A percentile compares a stretch with the other conserved stretches of the same genome.
These are phyloP conservation scores for Decapterus maruadsi DNA, from an alignment of 2,797 vertebrate genomes.

Conservation along the genomic window DNA sequence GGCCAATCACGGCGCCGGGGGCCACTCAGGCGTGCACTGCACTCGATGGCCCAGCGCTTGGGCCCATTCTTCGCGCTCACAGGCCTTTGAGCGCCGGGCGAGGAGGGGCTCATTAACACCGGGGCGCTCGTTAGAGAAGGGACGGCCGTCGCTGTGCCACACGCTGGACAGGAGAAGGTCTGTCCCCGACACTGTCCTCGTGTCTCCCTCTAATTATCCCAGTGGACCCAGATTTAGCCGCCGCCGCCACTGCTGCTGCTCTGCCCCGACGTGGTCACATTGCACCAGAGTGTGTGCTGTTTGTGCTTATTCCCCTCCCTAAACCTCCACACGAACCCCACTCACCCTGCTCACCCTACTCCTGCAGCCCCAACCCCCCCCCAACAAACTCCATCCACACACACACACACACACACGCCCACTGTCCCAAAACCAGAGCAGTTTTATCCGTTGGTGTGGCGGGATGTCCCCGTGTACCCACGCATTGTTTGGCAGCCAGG, in stretches of 20 bases:
- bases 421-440: conserved; percentile 73
- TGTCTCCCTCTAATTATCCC: conserved; percentile 93
- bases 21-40: conserved; percentile 88
- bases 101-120: conserved; percentile 81
- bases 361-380: neutral
- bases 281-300: conserved; percentile 83
- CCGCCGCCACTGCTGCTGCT: conserved; percentile 66
- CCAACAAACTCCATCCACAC: neutral
- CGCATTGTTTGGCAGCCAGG: conserved; percentile 93
- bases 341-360: conserved; percentile 37
- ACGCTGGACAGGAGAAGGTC: conserved; percentile 91
- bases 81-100: conserved; percentile 89
- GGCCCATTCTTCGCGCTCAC: conserved; percentile 92
- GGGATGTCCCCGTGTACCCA: conserved; percentile 92
- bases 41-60: conserved; percentile 87
- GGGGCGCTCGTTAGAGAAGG: conserved; percentile 76
- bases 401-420: conserved; percentile 36
- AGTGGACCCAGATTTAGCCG: conserved; percentile 69
- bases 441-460: conserved; percentile 96
- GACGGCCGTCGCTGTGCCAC: conserved; percentile 90
- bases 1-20: conserved; percentile 85
- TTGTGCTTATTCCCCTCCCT: conserved; percentile 46
- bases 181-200: conserved; percentile 85
- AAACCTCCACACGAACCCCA: conserved; percentile 45
- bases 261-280: conserved; percentile 87